Conservation (phyloP, 2,797 vertebrate species). For the Podarcis siculus region DNA sequence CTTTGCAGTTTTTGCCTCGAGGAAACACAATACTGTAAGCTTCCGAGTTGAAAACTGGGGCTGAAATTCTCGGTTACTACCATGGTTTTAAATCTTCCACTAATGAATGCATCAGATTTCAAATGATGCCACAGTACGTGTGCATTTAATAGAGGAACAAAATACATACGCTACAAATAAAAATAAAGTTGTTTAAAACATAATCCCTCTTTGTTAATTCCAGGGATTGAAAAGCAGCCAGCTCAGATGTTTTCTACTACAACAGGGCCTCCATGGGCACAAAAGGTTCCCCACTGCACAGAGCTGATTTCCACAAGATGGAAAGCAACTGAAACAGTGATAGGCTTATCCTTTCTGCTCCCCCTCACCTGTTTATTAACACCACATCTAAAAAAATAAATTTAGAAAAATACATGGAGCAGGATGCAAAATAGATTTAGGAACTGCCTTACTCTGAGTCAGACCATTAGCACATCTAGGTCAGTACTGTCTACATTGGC, state of each 20-base stretch:
- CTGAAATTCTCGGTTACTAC: neutral
- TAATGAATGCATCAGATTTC: neutral
- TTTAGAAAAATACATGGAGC: too few species aligned
- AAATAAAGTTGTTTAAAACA: neutral
- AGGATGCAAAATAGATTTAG: too few species aligned
- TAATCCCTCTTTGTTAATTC: neutral
- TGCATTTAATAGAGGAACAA: neutral
- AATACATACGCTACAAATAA: neutral
- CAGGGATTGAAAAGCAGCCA: neutral
- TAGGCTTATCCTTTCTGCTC: too few species aligned
- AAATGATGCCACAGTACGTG: neutral
- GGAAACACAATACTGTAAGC: neutral
- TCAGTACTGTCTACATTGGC: too few species aligned
- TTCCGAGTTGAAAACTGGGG: neutral
- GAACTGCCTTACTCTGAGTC: too few species aligned
- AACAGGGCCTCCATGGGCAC: neutral
- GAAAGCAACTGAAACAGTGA: neutral
- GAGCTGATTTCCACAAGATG: neutral
- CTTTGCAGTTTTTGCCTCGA: neutral
- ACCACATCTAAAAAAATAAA: too few species aligned
- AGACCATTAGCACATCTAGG: too few species aligned
- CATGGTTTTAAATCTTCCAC: neutral
- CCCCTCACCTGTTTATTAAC: too few species aligned
- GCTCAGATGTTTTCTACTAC: neutral
- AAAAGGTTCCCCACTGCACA: neutral